A percentile compares a stretch with the other conserved stretches of the same genome.
These are phyloP conservation scores for Hydrophis major DNA, from an alignment of 2,797 vertebrate genomes.

Conservation along the genomic window DNA sequence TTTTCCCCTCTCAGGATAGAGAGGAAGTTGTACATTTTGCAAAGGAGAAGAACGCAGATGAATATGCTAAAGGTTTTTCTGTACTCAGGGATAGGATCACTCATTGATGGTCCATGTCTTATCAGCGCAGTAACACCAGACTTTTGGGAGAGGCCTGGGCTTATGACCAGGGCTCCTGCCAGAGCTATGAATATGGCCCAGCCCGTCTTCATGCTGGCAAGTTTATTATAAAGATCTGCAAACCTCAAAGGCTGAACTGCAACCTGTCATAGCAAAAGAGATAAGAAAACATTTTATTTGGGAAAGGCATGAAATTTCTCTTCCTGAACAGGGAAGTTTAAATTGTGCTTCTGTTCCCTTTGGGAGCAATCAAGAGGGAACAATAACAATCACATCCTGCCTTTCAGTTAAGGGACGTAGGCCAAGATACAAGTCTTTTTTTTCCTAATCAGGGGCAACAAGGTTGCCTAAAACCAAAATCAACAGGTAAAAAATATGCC, in stretches of 20 bases:
- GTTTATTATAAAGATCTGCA: neutral
- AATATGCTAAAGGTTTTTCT: neutral
- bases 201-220: neutral
- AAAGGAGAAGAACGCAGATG: neutral
- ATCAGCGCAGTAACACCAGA: neutral
- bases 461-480: neutral
- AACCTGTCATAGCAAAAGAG: neutral
- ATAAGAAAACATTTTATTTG: neutral
- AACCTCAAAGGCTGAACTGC: neutral
- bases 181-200: neutral
- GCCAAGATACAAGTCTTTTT: neutral
- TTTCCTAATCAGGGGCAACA: neutral
- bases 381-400: neutral
- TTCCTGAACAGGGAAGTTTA: neutral
- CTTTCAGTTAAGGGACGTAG: neutral
- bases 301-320: neutral
- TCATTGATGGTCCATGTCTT: neutral
- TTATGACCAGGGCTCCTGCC: neutral
- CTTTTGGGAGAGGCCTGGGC: neutral
- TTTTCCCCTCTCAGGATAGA: neutral
- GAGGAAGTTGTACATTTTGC: neutral
- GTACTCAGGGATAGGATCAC: neutral
- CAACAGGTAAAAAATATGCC: neutral
- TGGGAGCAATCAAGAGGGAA: neutral
- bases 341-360: neutral